Evolutionary conservation across 2,113 vertebrate species (phyloP).

Genomic region (Neolamprologus ventralis): DNA sequence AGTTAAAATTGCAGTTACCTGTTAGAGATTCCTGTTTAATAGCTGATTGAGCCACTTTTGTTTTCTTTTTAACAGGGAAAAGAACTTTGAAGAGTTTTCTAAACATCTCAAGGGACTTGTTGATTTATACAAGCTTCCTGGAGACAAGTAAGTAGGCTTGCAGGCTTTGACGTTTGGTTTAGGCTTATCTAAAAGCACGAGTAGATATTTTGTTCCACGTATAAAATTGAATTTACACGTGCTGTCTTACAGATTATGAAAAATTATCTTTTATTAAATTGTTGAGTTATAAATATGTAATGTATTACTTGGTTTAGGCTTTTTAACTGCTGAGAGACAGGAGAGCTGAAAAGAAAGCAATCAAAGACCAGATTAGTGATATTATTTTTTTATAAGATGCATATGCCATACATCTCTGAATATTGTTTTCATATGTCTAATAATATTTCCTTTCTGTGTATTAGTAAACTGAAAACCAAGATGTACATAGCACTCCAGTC

Average conservation of each 20-base stretch:
- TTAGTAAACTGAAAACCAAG: slow-evolving; percentile 96
- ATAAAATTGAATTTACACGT: not conserved
- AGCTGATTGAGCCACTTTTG: not conserved
- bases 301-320: not conserved
- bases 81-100: slow-evolving; percentile 98
- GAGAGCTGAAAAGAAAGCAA: not conserved
- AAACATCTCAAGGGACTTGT: slow-evolving; percentile 95
- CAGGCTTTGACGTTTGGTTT: not conserved
- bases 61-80: slow-evolving; percentile 75
- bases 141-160: slow-evolving; percentile 84
- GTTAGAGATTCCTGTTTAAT: not conserved
- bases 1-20: not conserved
- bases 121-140: slow-evolving; percentile 93
- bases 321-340: not conserved
- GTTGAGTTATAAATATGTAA: not conserved
- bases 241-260: not conserved
- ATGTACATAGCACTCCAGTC: slow-evolving; percentile 97
- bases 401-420: not conserved
- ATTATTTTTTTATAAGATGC: not conserved
- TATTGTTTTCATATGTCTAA: not conserved
- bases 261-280: not conserved
- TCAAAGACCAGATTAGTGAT: not conserved
- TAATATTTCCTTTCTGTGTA: not conserved
- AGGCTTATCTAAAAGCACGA: not conserved
- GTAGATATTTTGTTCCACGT: not conserved